Evolutionary conservation across 2,888 invertebrate genomes (phyloP).

Genomic region (Pyrrhia umbra): DNA sequence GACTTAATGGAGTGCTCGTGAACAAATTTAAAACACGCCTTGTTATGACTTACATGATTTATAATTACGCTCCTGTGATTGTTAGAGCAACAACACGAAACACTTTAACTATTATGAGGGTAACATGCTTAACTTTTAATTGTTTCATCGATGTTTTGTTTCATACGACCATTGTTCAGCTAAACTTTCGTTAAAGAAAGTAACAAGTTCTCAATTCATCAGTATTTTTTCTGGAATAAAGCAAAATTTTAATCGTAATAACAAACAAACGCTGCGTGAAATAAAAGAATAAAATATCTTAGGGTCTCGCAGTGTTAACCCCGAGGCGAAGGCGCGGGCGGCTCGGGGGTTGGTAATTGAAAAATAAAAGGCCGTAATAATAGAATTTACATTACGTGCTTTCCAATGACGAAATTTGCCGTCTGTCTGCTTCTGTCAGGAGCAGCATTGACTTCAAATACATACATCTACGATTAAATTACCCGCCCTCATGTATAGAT

Average conservation of each 20-base stretch:
- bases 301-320: slow-evolving; percentile 81
- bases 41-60: slow-evolving; percentile 76
- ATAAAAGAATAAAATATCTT: slow-evolving; percentile 72
- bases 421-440: slow-evolving; percentile 87
- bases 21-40: slow-evolving; percentile 76
- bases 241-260: slow-evolving; percentile 52
- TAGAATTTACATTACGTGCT: slow-evolving; percentile 90
- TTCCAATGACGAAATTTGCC: slow-evolving; percentile 87
- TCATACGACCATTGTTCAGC: not conserved
- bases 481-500: slow-evolving; percentile 62
- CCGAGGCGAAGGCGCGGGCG: slow-evolving; percentile 78
- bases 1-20: slow-evolving; percentile 86
- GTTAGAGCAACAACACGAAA: slow-evolving; percentile 54
- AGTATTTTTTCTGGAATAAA: not conserved
- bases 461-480: slow-evolving; percentile 68
- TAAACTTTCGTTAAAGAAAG: no score
- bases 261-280: slow-evolving; percentile 57
- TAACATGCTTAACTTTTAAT: slow-evolving; percentile 28
- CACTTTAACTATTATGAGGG: slow-evolving; percentile 47
- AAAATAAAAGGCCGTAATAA: slow-evolving; percentile 90
- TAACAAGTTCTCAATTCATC: no score
- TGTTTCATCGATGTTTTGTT: slow-evolving; percentile 8
- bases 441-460: slow-evolving; percentile 78
- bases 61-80: slow-evolving; percentile 62
- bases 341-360: slow-evolving; percentile 87